phyloP scores from a whole-genome alignment of 2,888 invertebrate species.

The Cryptophagus acutangulus region DNA sequence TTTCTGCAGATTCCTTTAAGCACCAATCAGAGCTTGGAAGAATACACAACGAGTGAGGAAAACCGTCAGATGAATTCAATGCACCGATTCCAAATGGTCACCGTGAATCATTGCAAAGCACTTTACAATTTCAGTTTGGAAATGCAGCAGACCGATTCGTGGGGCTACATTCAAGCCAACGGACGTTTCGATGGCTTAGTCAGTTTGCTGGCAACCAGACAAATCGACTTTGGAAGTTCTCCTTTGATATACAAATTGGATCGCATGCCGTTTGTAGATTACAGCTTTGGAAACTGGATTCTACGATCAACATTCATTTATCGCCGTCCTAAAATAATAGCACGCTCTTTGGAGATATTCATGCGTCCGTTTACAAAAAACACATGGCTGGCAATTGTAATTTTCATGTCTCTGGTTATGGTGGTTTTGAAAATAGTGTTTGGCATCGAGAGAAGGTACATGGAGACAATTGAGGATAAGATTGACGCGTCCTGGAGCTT shows the following conservation, averaged over 20 bases:
- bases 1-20: too few species aligned
- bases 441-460: slow-evolving; percentile 23
- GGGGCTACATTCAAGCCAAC: slow-evolving; percentile 58
- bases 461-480: slow-evolving; percentile 10
- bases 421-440: slow-evolving; percentile 33
- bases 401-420: slow-evolving; percentile 29
- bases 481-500: slow-evolving; percentile 49
- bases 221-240: slow-evolving; percentile 62
- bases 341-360: slow-evolving; percentile 58
- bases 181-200: slow-evolving; percentile 64
- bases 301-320: slow-evolving; percentile 62
- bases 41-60: slow-evolving; percentile 52
- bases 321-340: slow-evolving; percentile 60
- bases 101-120: slow-evolving; percentile 51
- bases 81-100: slow-evolving; percentile 60
- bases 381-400: slow-evolving; percentile 54
- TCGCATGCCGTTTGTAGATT: slow-evolving; percentile 46
- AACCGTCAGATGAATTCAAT: slow-evolving; percentile 57
- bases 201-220: slow-evolving; percentile 51
- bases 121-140: slow-evolving; percentile 44
- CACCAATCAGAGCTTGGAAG: too few species aligned
- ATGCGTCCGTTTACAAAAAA: slow-evolving; percentile 55
- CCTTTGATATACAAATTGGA: slow-evolving; percentile 62
- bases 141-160: slow-evolving; percentile 52
- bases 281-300: slow-evolving; percentile 58